These are phyloP conservation scores for Acleris cristana DNA, from an alignment of 2,888 invertebrate species.

Conservation along the genomic window DNA sequence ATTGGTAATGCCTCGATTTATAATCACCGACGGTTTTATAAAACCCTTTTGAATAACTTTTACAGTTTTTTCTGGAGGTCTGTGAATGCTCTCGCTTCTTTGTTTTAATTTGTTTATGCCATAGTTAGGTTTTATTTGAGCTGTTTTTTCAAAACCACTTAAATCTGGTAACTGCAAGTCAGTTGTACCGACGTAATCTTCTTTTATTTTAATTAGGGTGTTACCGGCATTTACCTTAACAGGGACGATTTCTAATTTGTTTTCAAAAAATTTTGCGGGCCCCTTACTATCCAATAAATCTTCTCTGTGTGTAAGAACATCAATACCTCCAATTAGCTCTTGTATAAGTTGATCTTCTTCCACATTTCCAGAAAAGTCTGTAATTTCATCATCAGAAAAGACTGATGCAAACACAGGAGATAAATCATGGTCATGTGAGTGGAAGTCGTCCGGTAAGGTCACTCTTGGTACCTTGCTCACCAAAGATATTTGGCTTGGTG, in stretches of 20 bases:
- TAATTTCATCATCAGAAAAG: conserved; percentile 67
- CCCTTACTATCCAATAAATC: conserved; percentile 73
- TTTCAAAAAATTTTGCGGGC: conserved; percentile 69
- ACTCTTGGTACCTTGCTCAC: conserved; percentile 77
- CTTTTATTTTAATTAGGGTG: conserved; percentile 57
- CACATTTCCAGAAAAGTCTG: conserved; percentile 58
- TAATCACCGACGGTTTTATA: conserved; percentile 60
- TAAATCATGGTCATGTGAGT: conserved; percentile 62
- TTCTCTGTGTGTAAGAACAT: conserved; percentile 68
- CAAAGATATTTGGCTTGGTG: conserved; percentile 67
- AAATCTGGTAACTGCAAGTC: conserved; percentile 69
- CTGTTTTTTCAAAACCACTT: conserved; percentile 66
- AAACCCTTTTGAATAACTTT: conserved; percentile 68
- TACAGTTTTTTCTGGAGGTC: conserved; percentile 71
- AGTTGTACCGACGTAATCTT: conserved; percentile 72
- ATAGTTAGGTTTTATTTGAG: conserved; percentile 76
- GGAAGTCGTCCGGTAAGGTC: conserved; percentile 75
- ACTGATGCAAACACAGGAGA: conserved; percentile 70
- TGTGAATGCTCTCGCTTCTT: conserved; percentile 74
- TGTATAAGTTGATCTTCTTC: conserved; percentile 74
- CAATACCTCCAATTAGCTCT: conserved; percentile 75
- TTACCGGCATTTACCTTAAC: conserved; percentile 69
- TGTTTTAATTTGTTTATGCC: conserved; percentile 72
- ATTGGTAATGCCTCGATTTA: conserved; percentile 59
- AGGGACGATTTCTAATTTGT: conserved; percentile 75